Conservation (phyloP, 1,140 invertebrate species). For the Vanessa atalanta region DNA sequence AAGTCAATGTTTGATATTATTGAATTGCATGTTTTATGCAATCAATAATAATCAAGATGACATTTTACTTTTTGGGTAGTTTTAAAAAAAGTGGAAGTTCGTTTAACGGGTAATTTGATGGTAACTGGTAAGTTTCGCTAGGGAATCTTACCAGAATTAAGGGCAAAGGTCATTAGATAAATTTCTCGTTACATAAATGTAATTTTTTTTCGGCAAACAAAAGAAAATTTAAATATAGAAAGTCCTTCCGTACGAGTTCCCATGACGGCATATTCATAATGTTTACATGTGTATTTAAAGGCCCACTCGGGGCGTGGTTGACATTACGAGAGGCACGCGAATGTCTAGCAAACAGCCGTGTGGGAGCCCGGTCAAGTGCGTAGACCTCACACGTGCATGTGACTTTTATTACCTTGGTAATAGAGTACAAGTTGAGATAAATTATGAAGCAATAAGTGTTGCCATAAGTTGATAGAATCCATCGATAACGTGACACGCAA, state of each 20-base stretch:
- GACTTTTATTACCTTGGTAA: background rate
- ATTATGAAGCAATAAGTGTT: conserved; percentile 6
- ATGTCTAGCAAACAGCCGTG: background rate
- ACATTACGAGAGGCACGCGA: conserved; percentile 2
- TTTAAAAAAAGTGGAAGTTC: no score
- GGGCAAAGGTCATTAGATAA: no score
- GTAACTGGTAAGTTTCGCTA: no score
- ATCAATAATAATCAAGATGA: no score
- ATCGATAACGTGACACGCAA: background rate
- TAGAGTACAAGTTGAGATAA: background rate
- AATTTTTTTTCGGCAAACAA: no score
- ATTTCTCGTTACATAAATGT: no score
- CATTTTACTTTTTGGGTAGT: no score
- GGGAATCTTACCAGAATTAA: no score
- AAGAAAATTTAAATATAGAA: no score
- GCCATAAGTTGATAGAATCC: background rate
- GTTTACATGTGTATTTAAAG: conserved; percentile 10
- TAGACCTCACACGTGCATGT: background rate
- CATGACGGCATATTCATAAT: conserved; percentile 1
- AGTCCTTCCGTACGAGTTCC: background rate
- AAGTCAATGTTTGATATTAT: no score
- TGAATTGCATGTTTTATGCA: no score
- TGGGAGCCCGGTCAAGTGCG: conserved; percentile 4
- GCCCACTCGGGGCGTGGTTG: conserved; percentile 10
- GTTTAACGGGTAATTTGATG: no score